A percentile compares a stretch with the other conserved stretches of the same genome.
Conservation (phyloP, 2,888 invertebrate species). For the Synergus gifuensis region DNA sequence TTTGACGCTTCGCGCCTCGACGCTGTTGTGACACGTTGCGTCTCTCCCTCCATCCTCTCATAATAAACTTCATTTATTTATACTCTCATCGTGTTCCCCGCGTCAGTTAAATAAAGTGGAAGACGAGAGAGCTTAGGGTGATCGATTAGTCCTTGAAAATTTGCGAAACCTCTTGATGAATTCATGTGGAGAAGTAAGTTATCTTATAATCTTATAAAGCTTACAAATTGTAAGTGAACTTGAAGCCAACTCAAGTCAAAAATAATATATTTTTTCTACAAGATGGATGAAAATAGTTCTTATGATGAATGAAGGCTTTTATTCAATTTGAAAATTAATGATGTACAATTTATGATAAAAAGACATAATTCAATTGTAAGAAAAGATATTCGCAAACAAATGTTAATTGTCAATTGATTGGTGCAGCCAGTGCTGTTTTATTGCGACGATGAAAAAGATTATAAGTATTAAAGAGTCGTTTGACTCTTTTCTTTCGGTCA, state of each 20-base stretch:
- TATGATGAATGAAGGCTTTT: no score
- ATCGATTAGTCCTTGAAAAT: slow-evolving; percentile 45
- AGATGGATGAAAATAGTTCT: background rate
- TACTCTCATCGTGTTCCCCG: slow-evolving; percentile 53
- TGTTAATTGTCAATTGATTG: background rate
- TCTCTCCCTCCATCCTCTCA: slow-evolving; percentile 65
- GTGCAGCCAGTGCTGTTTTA: background rate
- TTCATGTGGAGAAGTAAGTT: background rate
- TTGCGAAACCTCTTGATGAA: slow-evolving; percentile 21
- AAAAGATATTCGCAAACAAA: slow-evolving; percentile 6
- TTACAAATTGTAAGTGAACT: background rate
- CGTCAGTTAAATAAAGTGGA: slow-evolving; percentile 47
- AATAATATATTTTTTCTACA: background rate
- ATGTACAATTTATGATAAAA: background rate
- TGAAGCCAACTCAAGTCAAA: background rate
- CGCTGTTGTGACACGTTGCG: slow-evolving; percentile 67
- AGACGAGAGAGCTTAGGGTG: slow-evolving; percentile 37
- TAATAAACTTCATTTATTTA: slow-evolving; percentile 75
- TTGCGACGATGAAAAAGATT: slow-evolving; percentile 49
- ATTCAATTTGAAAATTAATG: background rate
- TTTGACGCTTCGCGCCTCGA: slow-evolving; percentile 72
- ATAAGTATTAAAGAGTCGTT: slow-evolving; percentile 51
- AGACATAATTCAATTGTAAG: background rate
- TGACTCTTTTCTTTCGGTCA: slow-evolving; percentile 50
- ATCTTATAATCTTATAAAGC: background rate